phyloP scores from a whole-genome alignment of 2,797 vertebrate genomes.

The Rhinatrema bivittatum region DNA sequence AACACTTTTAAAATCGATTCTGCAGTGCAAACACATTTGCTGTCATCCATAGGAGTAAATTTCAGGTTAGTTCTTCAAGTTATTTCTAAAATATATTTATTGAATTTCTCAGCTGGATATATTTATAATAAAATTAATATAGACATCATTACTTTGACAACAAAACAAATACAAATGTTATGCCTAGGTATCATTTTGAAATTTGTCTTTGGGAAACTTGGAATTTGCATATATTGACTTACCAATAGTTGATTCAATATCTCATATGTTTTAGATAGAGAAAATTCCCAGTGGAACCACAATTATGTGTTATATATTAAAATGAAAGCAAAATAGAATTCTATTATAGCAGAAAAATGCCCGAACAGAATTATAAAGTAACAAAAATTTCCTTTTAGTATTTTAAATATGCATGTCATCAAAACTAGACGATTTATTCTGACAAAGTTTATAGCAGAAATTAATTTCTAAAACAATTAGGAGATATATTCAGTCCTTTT shows the following conservation, averaged over 20 bases:
- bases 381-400: too few species aligned
- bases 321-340: background rate
- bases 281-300: background rate
- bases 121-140: too few species aligned
- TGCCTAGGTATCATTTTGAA: background rate
- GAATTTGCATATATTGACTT: background rate
- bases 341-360: background rate
- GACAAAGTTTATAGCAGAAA: too few species aligned
- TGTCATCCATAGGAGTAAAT: too few species aligned
- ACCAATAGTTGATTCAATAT: background rate
- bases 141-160: too few species aligned
- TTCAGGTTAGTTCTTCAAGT: too few species aligned
- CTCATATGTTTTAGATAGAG: constrained; percentile 1
- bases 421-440: background rate
- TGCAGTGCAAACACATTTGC: too few species aligned
- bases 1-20: too few species aligned
- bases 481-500: too few species aligned
- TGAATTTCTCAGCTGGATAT: too few species aligned
- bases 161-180: background rate
- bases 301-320: background rate
- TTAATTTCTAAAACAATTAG: too few species aligned
- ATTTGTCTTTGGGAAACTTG: constrained; percentile 1
- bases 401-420: background rate
- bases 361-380: background rate
- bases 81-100: too few species aligned